These are phyloP conservation scores for Allobates femoralis DNA, from an alignment of 2,797 vertebrate genomes.

Conservation along the genomic window DNA sequence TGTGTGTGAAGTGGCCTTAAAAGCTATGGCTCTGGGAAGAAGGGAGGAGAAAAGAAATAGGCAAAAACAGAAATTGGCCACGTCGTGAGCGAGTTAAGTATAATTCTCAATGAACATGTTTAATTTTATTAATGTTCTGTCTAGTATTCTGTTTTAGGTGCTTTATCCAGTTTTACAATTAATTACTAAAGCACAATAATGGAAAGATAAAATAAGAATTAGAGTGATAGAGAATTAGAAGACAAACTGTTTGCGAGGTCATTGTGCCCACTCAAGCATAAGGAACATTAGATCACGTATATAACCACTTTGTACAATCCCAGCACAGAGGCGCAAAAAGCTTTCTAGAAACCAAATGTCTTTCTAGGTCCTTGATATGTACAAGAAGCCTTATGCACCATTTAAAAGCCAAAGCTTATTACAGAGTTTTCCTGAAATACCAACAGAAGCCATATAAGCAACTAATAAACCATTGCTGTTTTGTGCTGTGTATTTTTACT, in stretches of 20 bases:
- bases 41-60: too few species aligned
- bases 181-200: neutral
- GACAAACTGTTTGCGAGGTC: neutral
- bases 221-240: neutral
- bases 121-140: neutral
- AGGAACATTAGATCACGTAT: neutral
- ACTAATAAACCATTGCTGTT: neutral
- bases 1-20: too few species aligned
- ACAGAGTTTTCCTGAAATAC: neutral
- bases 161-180: neutral
- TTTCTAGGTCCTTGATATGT: neutral
- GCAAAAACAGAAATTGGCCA: too few species aligned
- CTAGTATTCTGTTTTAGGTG: neutral
- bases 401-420: neutral
- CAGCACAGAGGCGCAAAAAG: conserved; percentile 13
- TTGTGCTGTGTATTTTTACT: neutral
- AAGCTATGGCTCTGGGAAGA: too few species aligned
- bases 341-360: neutral
- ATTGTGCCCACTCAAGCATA: neutral
- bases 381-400: conserved; percentile 2
- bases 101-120: neutral
- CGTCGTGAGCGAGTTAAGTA: too few species aligned
- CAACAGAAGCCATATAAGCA: neutral
- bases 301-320: neutral
- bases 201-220: neutral